These are phyloP conservation scores for Gavia stellata DNA, from an alignment of 2,113 vertebrate species.

Conservation along the genomic window DNA sequence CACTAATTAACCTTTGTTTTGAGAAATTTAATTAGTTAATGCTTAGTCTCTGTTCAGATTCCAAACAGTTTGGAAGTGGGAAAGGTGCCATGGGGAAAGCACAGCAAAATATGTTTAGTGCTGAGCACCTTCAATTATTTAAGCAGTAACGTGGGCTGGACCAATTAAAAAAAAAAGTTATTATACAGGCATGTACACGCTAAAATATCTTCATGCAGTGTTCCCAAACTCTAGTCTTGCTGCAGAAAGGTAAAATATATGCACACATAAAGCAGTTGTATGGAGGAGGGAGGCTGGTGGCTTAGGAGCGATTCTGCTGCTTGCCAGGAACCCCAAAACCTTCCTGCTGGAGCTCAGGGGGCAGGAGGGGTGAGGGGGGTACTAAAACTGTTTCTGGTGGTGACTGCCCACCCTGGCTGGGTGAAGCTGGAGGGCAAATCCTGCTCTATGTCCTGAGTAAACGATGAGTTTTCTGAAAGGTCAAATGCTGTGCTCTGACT, in stretches of 20 bases:
- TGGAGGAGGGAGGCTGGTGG: background rate
- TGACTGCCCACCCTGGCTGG: background rate
- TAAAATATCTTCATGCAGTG: background rate
- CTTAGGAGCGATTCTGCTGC: background rate
- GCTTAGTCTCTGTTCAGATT: slow-evolving; percentile 28
- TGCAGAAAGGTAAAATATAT: background rate
- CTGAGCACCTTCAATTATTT: slow-evolving; percentile 54
- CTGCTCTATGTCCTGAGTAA: background rate
- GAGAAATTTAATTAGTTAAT: slow-evolving; percentile 58
- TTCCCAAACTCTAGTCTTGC: background rate
- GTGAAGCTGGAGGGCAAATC: background rate
- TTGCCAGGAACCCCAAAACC: background rate
- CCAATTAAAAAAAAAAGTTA: background rate
- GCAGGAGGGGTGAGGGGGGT: background rate
- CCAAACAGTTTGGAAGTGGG: slow-evolving; percentile 51
- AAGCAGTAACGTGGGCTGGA: slow-evolving; percentile 41
- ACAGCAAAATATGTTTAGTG: slow-evolving; percentile 37
- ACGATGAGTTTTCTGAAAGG: background rate
- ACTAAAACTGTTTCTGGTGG: background rate
- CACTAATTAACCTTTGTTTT: slow-evolving; percentile 65
- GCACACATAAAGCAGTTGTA: background rate
- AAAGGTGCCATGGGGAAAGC: slow-evolving; percentile 47
- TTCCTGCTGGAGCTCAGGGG: background rate
- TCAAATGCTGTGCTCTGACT: background rate
- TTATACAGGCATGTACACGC: slow-evolving; percentile 2